These are phyloP conservation scores for Drosophila merina DNA, from an alignment of 2,888 invertebrate species.

Conservation along the genomic window DNA sequence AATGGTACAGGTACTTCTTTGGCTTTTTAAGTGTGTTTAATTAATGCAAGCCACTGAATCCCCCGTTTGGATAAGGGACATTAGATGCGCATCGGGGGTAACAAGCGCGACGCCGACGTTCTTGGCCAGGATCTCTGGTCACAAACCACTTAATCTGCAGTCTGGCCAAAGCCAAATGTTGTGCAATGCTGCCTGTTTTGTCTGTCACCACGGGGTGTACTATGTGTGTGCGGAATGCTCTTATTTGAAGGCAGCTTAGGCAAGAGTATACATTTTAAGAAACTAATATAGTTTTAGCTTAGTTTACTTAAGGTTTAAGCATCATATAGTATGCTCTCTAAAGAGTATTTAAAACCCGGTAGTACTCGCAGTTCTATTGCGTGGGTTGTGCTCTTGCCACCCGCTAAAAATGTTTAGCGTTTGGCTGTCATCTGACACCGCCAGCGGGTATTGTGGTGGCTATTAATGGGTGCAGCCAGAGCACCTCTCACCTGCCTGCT, in stretches of 20 bases:
- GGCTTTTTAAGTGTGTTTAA: slow-evolving; percentile 62
- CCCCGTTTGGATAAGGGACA: slow-evolving; percentile 33
- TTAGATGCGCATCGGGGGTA: slow-evolving; percentile 61
- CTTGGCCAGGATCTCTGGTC: slow-evolving; percentile 25
- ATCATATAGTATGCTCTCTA: too few relatives aligned
- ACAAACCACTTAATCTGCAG: slow-evolving; percentile 68
- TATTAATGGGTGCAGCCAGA: slow-evolving; percentile 63
- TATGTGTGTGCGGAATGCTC: slow-evolving; percentile 7
- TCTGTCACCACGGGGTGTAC: slow-evolving; percentile 6
- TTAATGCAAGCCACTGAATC: slow-evolving; percentile 58
- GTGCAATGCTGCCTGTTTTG: slow-evolving; percentile 59
- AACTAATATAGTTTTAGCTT: too few relatives aligned
- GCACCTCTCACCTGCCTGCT: slow-evolving; percentile 33
- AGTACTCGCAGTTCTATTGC: not conserved
- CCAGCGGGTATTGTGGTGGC: slow-evolving; percentile 28
- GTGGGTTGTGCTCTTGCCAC: slow-evolving; percentile 18
- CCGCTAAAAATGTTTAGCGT: slow-evolving; percentile 17
- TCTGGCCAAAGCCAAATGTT: slow-evolving; percentile 58
- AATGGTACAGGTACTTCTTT: slow-evolving; percentile 18
- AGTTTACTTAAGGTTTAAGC: too few relatives aligned
- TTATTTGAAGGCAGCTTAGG: not conserved
- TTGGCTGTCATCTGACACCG: slow-evolving; percentile 23
- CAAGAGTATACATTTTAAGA: too few relatives aligned
- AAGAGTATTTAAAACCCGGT: not conserved
- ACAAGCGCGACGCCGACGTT: slow-evolving; percentile 31